phyloP scores from a whole-genome alignment of 2,797 vertebrate genomes.

The Glossophaga mutica region DNA sequence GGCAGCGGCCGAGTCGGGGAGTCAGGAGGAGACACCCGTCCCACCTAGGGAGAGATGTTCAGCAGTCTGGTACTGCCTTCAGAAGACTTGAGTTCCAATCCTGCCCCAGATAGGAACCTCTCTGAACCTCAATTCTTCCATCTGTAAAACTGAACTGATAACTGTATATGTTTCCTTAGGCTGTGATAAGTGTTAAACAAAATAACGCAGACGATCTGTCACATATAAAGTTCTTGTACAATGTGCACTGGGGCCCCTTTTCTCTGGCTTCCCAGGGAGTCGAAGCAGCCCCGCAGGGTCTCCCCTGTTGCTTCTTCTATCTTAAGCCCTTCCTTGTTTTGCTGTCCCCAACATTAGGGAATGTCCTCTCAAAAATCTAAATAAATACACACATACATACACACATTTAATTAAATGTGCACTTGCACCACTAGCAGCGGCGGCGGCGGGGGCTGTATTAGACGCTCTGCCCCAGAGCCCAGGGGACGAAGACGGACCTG shows the following conservation, averaged over 20 bases:
- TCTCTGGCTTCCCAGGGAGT: not conserved
- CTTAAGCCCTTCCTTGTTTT: not conserved
- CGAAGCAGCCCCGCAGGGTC: not conserved
- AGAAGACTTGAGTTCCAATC: not conserved
- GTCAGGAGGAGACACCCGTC: not conserved
- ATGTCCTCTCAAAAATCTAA: not conserved
- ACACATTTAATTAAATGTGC: too few species aligned
- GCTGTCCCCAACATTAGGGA: not conserved
- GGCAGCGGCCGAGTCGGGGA: not conserved
- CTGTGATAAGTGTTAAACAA: not conserved
- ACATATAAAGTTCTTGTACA: not conserved
- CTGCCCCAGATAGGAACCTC: not conserved
- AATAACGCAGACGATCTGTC: not conserved
- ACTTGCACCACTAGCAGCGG: rapidly evolving
- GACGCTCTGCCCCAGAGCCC: not conserved
- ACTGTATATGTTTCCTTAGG: not conserved
- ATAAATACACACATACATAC: not conserved
- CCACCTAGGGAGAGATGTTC: not conserved
- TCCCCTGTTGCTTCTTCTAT: too few species aligned
- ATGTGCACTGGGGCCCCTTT: too few species aligned
- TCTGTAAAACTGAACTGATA: not conserved
- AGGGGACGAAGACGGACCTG: not conserved
- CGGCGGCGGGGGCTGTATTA: rapidly evolving
- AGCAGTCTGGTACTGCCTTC: not conserved
- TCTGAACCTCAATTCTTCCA: not conserved